These are phyloP conservation scores for Cydia strobilella DNA, from an alignment of 1,140 invertebrate species.

Conservation along the genomic window DNA sequence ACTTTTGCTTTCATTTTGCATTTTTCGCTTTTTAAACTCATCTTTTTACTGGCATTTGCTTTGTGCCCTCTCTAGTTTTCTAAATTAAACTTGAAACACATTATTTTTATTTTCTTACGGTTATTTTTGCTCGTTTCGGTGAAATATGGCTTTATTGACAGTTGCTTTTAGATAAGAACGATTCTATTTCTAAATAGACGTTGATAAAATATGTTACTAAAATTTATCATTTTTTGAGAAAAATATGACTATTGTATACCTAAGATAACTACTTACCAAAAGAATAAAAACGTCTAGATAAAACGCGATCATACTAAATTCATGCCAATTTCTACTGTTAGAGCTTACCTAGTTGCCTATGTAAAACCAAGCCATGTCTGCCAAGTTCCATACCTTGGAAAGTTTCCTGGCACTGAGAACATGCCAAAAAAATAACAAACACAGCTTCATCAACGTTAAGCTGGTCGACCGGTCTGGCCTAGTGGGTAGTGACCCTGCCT, in stretches of 20 bases:
- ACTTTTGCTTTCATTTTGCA: background rate
- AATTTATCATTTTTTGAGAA: too few species aligned
- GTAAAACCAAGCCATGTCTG: background rate
- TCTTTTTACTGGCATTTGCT: background rate
- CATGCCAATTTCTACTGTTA: background rate
- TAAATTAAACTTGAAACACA: background rate
- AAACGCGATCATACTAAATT: background rate
- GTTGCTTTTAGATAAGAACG: background rate
- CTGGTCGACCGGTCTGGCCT: too few species aligned
- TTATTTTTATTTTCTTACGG: background rate
- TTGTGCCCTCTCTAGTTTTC: background rate
- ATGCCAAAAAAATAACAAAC: background rate
- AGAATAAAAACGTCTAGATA: background rate
- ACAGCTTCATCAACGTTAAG: background rate
- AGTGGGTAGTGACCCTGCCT: too few species aligned
- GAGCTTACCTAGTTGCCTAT: background rate
- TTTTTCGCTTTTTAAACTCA: background rate
- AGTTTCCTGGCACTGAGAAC: background rate
- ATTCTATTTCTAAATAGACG: too few species aligned
- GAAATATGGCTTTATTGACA: background rate
- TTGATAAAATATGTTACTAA: too few species aligned
- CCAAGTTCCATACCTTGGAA: conserved; percentile 2
- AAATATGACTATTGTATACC: too few species aligned
- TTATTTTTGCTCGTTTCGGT: background rate
- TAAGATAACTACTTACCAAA: too few species aligned